Evolutionary conservation across 2,888 invertebrate species (phyloP).

Genomic region (Eupithecia pulchellata): DNA sequence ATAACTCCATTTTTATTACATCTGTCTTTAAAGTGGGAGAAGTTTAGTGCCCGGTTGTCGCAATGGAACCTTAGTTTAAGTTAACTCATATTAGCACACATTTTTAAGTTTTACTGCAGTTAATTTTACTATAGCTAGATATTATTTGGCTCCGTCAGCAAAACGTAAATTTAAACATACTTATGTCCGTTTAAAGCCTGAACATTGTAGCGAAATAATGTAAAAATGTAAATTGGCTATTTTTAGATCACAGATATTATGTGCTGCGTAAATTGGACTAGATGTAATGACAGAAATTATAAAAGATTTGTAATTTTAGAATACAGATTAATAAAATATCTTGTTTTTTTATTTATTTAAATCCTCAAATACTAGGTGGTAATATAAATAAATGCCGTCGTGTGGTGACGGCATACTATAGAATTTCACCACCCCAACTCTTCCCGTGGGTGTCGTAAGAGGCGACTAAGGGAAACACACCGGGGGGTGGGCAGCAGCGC

Average conservation of each 20-base stretch:
- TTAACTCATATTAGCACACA: constrained; percentile 17
- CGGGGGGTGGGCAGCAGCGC: too few species aligned
- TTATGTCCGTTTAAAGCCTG: not conserved
- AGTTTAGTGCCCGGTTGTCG: not conserved
- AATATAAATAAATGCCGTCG: too few species aligned
- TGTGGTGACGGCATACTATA: too few species aligned
- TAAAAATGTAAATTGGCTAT: constrained; percentile 82
- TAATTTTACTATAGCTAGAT: constrained; percentile 11
- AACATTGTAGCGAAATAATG: constrained; percentile 61
- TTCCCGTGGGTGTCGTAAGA: too few species aligned
- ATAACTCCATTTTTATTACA: not conserved
- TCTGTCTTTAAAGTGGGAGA: not conserved
- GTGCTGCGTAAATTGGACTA: constrained; percentile 78
- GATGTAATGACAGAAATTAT: constrained; percentile 76
- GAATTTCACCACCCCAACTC: too few species aligned
- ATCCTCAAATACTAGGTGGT: not conserved
- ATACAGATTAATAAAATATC: constrained; percentile 73
- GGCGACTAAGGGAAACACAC: too few species aligned
- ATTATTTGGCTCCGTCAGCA: not conserved
- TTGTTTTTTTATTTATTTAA: constrained; percentile 15
- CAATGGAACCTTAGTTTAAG: constrained; percentile 15
- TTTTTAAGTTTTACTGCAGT: constrained; percentile 20
- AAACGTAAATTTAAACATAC: not conserved
- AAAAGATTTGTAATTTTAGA: constrained; percentile 84
- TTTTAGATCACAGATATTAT: constrained; percentile 72